Percentiles rank a stretch among this genome's conserved stretches.
Evolutionary conservation across 2,113 vertebrate species (phyloP).

Genomic region (Pristiophorus japonicus): DNA sequence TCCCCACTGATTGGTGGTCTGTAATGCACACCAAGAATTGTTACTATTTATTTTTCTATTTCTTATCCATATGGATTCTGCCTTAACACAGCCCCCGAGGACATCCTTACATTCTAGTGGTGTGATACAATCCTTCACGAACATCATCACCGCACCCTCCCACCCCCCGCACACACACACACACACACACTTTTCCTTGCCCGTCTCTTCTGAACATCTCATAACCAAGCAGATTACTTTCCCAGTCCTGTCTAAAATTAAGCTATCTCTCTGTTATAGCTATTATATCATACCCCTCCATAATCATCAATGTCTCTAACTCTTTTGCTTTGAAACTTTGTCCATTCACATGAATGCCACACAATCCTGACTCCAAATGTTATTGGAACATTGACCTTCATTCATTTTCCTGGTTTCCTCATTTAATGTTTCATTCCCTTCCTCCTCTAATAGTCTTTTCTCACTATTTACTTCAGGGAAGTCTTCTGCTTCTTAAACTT

Average conservation of each 20-base stretch:
- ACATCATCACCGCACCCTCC: background rate
- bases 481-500: background rate
- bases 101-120: background rate
- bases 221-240: background rate
- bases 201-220: too few relatives aligned
- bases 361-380: background rate
- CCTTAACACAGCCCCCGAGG: background rate
- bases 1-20: background rate
- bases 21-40: background rate
- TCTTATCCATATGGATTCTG: constrained; percentile 10
- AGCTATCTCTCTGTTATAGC: background rate
- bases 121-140: background rate
- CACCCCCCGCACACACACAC: too few relatives aligned
- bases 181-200: background rate
- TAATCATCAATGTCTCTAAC: background rate
- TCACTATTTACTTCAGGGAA: background rate
- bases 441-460: background rate
- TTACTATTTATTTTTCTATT: constrained; percentile 1
- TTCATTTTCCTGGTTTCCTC: background rate
- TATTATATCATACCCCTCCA: background rate
- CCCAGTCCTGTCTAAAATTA: background rate
- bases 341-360: background rate
- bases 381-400: background rate
- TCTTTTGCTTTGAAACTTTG: background rate
- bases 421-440: background rate